A percentile compares a stretch with the other conserved stretches of the same genome.
Conservation (phyloP, 2,797 vertebrate genomes). For the Pseudochromis fuscus region DNA sequence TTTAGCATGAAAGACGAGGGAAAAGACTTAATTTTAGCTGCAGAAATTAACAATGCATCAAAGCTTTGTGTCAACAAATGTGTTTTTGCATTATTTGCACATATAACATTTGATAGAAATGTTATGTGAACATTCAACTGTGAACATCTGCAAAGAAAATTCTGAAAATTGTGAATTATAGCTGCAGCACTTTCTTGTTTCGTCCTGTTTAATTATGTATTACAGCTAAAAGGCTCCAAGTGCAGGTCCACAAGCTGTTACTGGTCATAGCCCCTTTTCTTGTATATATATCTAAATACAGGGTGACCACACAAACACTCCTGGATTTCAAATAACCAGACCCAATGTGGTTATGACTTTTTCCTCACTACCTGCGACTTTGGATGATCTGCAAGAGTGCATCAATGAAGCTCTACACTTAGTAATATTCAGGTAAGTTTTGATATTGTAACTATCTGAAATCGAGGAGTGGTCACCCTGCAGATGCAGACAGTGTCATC, state of each 20-base stretch:
- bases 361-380: no score
- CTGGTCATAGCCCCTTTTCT: not conserved
- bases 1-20: not conserved
- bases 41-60: not conserved
- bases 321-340: no score
- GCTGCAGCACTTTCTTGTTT: slow-evolving; percentile 10
- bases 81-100: slow-evolving; percentile 8
- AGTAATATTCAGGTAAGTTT: no score
- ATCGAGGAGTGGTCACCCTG: no score
- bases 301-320: no score
- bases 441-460: no score
- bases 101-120: no score
- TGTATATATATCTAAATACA: slow-evolving; percentile 3
- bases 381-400: no score
- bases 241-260: not conserved
- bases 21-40: not conserved
- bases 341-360: no score
- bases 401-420: no score
- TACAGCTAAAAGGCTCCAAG: not conserved
- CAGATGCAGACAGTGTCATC: not conserved
- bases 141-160: not conserved
- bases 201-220: slow-evolving; percentile 21
- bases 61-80: slow-evolving; percentile 10
- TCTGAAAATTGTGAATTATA: slow-evolving; percentile 4
- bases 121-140: no score